These are phyloP conservation scores for Myotis yumanensis DNA, from an alignment of 2,113 vertebrate genomes.

Conservation along the genomic window DNA sequence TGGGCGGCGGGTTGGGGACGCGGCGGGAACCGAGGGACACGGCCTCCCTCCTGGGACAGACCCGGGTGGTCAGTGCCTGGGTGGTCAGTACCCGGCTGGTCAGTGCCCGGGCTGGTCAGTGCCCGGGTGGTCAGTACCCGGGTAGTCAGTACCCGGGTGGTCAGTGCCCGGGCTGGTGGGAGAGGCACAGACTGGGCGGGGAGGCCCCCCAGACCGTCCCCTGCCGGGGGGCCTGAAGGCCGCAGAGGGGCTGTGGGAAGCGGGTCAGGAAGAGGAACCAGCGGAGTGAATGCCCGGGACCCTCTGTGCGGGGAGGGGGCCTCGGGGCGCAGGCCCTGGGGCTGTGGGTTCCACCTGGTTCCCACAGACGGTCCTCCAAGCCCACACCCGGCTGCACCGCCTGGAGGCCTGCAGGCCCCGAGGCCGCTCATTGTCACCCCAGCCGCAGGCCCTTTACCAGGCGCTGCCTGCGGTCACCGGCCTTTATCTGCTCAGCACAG, in stretches of 20 bases:
- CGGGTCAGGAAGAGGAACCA: not conserved
- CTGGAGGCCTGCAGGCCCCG: rapidly evolving
- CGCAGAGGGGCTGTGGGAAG: rapidly evolving
- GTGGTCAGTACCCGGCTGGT: too few species aligned
- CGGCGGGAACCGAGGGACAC: rapidly evolving
- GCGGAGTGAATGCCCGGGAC: rapidly evolving
- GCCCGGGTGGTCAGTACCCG: too few species aligned
- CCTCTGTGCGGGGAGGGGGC: rapidly evolving
- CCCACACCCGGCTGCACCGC: not conserved
- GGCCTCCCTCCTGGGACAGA: not conserved
- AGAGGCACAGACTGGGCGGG: not conserved
- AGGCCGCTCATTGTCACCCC: not conserved
- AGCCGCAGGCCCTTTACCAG: too few species aligned
- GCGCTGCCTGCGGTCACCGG: too few species aligned
- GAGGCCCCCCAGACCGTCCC: not conserved
- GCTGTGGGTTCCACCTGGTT: not conserved
- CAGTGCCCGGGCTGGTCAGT: too few species aligned
- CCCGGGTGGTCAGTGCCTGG: too few species aligned
- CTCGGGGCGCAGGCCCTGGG: not conserved
- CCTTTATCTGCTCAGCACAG: too few species aligned
- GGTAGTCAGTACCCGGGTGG: too few species aligned
- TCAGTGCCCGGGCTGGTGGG: too few species aligned
- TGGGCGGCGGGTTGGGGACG: rapidly evolving
- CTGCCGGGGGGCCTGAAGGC: not conserved
- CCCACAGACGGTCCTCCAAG: rapidly evolving